Conservation (phyloP, 2,888 invertebrate species). For the Latrodectus hesperus region DNA sequence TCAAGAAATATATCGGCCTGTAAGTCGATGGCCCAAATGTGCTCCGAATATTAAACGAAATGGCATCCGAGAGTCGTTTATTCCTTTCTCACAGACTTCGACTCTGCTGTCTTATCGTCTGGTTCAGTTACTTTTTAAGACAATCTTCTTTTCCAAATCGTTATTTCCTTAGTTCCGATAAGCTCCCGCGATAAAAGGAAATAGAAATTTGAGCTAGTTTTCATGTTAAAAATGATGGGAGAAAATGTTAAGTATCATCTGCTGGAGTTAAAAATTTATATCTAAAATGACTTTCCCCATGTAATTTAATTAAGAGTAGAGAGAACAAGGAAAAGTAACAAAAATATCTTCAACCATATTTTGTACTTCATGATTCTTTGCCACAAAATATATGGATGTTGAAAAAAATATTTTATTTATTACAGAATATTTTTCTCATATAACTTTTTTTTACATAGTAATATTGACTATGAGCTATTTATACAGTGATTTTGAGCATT, state of each 20-base stretch:
- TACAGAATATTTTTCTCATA: no score
- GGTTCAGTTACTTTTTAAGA: neutral
- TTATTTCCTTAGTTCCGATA: neutral
- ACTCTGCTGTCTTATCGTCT: neutral
- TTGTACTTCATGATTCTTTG: no score
- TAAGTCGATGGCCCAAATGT: slow-evolving; percentile 38
- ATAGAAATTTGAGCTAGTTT: neutral
- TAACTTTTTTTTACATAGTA: no score
- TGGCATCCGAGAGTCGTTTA: neutral
- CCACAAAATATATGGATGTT: no score
- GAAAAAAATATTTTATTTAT: no score
- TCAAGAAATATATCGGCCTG: slow-evolving; percentile 25
- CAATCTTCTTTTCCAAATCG: neutral
- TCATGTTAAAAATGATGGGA: neutral
- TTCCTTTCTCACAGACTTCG: neutral
- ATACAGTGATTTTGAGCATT: no score
- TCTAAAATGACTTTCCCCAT: no score
- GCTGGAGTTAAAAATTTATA: no score
- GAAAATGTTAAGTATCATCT: neutral
- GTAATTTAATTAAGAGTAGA: no score
- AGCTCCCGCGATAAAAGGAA: neutral
- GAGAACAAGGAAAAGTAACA: no score
- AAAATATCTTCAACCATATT: no score
- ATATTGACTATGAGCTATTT: no score
- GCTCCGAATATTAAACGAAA: slow-evolving; percentile 31